Percentiles rank a stretch among this genome's conserved stretches.
phyloP scores from a whole-genome alignment of 2,888 invertebrate species.

The Anticlea derivata region DNA sequence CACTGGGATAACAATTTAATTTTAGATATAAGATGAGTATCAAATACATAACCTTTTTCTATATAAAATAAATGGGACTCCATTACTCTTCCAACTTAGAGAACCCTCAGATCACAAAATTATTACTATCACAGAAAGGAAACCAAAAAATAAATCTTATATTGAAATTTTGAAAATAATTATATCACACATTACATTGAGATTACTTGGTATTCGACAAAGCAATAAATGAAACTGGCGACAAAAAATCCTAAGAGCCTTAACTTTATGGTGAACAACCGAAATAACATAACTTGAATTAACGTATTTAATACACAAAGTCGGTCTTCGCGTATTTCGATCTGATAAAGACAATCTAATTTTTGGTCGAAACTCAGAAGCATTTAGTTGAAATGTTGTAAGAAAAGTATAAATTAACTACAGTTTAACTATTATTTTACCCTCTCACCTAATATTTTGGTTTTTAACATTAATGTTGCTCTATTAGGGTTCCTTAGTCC shows the following conservation, averaged over 20 bases:
- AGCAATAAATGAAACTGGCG: conserved; percentile 6
- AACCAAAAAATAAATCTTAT: conserved; percentile 29
- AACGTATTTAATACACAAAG: too few relatives aligned
- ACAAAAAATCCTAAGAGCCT: not conserved
- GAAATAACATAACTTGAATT: too few relatives aligned
- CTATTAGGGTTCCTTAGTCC: too few relatives aligned
- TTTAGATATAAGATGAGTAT: conserved; percentile 28
- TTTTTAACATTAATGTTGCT: too few relatives aligned
- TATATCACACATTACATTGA: not conserved
- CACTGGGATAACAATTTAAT: conserved; percentile 18
- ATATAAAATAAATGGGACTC: conserved; percentile 13
- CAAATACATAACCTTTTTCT: conserved; percentile 25
- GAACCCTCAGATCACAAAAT: conserved; percentile 32
- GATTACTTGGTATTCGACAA: conserved; percentile 6
- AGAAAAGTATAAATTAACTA: too few relatives aligned
- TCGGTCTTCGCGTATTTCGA: too few relatives aligned
- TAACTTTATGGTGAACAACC: too few relatives aligned
- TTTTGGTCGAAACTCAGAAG: too few relatives aligned
- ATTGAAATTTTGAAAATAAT: conserved; percentile 8
- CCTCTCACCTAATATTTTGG: too few relatives aligned
- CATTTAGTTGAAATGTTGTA: too few relatives aligned
- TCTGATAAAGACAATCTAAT: too few relatives aligned
- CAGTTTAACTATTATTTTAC: too few relatives aligned
- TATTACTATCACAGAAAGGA: conserved; percentile 35
- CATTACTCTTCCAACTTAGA: conserved; percentile 7